phyloP scores from a whole-genome alignment of 2,888 invertebrate species.

The Mythimna vitellina region DNA sequence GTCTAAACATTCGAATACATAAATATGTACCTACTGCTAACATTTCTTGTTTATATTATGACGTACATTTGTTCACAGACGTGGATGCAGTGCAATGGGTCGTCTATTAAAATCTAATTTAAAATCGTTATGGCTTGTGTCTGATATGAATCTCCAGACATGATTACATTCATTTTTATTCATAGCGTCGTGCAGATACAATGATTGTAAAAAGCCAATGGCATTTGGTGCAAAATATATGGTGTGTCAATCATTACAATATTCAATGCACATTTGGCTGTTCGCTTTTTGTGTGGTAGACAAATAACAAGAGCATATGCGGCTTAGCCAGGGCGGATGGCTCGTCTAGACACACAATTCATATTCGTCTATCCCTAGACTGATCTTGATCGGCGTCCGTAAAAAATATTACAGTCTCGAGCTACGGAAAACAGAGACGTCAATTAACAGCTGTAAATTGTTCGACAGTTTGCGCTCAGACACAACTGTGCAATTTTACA shows the following conservation, averaged over 20 bases:
- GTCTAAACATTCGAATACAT: slow-evolving; percentile 52
- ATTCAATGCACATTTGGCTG: slow-evolving; percentile 79
- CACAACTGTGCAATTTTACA: slow-evolving; percentile 26
- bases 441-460: slow-evolving; percentile 75
- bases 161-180: slow-evolving; percentile 78
- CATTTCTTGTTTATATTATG: slow-evolving; percentile 50
- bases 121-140: slow-evolving; percentile 68
- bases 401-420: slow-evolving; percentile 76
- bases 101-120: slow-evolving; percentile 68
- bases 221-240: slow-evolving; percentile 72
- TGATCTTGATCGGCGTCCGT: slow-evolving; percentile 75
- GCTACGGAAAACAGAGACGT: slow-evolving; percentile 72
- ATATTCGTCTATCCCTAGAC: slow-evolving; percentile 80
- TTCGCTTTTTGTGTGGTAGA: slow-evolving; percentile 69
- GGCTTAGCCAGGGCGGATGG: slow-evolving; percentile 77
- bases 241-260: slow-evolving; percentile 73
- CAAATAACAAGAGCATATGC: slow-evolving; percentile 72
- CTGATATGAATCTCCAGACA: slow-evolving; percentile 77
- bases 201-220: slow-evolving; percentile 71
- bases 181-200: slow-evolving; percentile 71
- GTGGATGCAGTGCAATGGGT: slow-evolving; percentile 64
- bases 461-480: slow-evolving; percentile 51
- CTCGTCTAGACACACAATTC: slow-evolving; percentile 83
- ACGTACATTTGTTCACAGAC: slow-evolving; percentile 36
- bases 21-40: slow-evolving; percentile 42